phyloP scores from a whole-genome alignment of 2,888 invertebrate genomes.

The Dastarcus helophoroides region DNA sequence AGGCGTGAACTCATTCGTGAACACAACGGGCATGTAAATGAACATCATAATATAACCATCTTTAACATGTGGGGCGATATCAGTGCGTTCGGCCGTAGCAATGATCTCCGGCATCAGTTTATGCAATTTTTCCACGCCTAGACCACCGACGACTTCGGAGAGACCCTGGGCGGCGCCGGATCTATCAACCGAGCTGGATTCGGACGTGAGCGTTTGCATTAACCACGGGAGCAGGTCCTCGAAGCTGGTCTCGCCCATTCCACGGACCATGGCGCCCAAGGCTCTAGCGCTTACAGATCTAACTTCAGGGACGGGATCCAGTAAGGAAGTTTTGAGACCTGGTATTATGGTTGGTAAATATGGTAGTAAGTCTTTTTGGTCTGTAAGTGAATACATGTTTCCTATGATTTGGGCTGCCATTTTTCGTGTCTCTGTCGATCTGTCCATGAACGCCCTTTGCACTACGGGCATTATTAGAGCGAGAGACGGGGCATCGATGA shows the following conservation, averaged over 20 bases:
- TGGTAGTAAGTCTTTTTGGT: constrained; percentile 95
- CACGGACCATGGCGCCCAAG: constrained; percentile 93
- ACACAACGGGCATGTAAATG: constrained; percentile 96
- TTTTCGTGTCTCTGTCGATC: constrained; percentile 95
- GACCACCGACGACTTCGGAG: constrained; percentile 94
- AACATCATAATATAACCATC: constrained; percentile 99
- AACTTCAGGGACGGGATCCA: constrained; percentile 97
- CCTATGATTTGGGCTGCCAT: constrained; percentile 99
- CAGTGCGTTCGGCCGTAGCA: constrained; percentile 81
- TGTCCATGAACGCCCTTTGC: constrained; percentile 92
- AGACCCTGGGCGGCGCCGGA: constrained; percentile 85
- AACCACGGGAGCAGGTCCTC: constrained; percentile 96
- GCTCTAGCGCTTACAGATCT: constrained; percentile 93
- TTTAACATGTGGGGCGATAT: constrained; percentile 92
- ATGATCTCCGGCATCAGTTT: constrained; percentile 97
- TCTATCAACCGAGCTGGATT: constrained; percentile 88
- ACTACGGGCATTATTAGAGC: constrained; percentile 99
- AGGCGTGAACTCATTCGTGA: constrained; percentile 88
- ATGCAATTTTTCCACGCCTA: constrained; percentile 89
- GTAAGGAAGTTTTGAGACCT: constrained; percentile 84
- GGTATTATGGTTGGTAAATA: constrained; percentile 95
- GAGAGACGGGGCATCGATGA: constrained; percentile 96
- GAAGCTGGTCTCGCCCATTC: constrained; percentile 93
- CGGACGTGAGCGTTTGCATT: constrained; percentile 94
- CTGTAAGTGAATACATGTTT: constrained; percentile 98